Evolutionary conservation across 2,113 vertebrate genomes (phyloP).

Genomic region (Piaya cayana): DNA sequence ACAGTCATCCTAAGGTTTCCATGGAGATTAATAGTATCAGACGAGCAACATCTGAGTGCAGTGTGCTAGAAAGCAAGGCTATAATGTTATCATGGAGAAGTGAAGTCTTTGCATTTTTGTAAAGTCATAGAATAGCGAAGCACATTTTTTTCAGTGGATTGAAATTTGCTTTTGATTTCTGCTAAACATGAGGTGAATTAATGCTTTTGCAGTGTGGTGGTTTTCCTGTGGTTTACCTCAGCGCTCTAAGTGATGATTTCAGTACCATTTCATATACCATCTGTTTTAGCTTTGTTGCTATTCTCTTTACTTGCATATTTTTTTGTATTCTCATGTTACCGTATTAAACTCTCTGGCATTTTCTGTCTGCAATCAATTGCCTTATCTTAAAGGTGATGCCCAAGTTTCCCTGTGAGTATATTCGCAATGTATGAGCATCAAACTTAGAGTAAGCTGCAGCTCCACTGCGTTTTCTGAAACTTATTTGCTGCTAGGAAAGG

Average conservation of each 20-base stretch:
- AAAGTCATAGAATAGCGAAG: neutral
- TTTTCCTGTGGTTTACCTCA: neutral
- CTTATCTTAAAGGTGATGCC: neutral
- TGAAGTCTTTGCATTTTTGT: constrained; percentile 24
- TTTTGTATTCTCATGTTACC: neutral
- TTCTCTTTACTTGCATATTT: neutral
- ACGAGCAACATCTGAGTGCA: constrained; percentile 66
- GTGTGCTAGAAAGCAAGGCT: constrained; percentile 62
- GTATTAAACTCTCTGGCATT: neutral
- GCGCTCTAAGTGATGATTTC: neutral
- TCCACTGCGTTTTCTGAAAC: neutral
- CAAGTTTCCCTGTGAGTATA: neutral
- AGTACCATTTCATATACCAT: neutral
- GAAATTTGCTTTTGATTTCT: neutral
- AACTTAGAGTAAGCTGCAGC: neutral
- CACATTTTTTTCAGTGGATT: neutral
- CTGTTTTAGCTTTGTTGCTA: neutral
- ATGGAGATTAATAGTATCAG: constrained; percentile 76
- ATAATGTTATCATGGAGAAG: constrained; percentile 6
- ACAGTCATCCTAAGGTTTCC: constrained; percentile 70
- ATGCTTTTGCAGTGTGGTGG: neutral
- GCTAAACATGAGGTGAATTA: neutral
- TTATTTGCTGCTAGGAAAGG: neutral
- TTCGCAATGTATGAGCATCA: neutral
- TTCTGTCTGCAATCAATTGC: neutral